Evolutionary conservation across 2,888 invertebrate genomes (phyloP), one percentile per base, ranked within the genome.

Genomic region (Coenonympha arcania): DNA sequence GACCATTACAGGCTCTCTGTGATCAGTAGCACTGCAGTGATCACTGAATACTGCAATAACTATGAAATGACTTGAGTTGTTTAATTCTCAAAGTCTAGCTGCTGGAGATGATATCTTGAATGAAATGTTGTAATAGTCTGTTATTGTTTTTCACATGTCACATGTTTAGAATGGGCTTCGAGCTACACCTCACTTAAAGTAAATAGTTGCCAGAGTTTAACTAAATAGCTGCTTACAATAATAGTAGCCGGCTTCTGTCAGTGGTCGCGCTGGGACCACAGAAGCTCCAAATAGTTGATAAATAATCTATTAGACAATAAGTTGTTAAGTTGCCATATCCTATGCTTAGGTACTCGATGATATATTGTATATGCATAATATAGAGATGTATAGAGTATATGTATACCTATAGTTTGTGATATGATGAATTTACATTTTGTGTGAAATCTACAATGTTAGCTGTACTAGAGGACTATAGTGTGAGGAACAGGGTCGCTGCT

Each of bases 291-390:
- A 43, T 60, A 61, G 54, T 43, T 57, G 36, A 52, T 60, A 60
- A 50, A 49, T 77, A 82, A 83, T 84, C 82, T 84, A 83, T 66
- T 85, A 85, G 84, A 85, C 83, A 85, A 85, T 85, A 85, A 84
- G 85, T 77, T 76, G 75, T 78, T 85, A 82, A 82, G 81, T 85
- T 85, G 85, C 84, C 85, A 85, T 85, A 85, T 81, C 82, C 75
- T 82, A 82, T 79, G 71, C 76, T 81, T 82, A 85, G 84, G 82
- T 82, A 84, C 82, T 85, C 79, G 76, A 78, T 80, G 79, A 78
- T 72, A 67, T 63, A 67, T 63, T 66, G 72, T 72, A 68, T 75
- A 76, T 73, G 73, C 74, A 73, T 70, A 77, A 73, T 70, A 77
- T 76, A 79, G 75, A 75, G 62, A 74, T 67, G 67, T 73, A 78